These are phyloP conservation scores for Malaclemys terrapin DNA, from an alignment of 2,113 vertebrate genomes.

Conservation along the genomic window DNA sequence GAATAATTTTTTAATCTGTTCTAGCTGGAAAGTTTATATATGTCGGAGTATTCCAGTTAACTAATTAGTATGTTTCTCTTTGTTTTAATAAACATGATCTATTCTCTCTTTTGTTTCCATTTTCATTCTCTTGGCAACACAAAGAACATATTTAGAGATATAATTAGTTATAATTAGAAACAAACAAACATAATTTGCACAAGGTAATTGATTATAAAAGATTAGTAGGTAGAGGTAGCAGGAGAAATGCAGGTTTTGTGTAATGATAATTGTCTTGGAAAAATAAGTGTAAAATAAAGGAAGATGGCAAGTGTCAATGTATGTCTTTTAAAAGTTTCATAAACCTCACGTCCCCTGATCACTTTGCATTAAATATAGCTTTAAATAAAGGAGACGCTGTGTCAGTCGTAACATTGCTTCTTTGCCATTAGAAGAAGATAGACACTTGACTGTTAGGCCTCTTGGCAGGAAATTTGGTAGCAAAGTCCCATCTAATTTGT, in stretches of 20 bases:
- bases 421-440: slow-evolving; percentile 49
- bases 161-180: slow-evolving; percentile 84
- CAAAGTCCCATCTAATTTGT: slow-evolving; percentile 83
- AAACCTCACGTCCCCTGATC: slow-evolving; percentile 14
- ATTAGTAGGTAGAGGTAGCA: slow-evolving; percentile 58
- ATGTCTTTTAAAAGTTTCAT: slow-evolving; percentile 52
- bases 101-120: slow-evolving; percentile 63
- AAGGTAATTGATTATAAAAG: slow-evolving; percentile 71
- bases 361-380: slow-evolving; percentile 63
- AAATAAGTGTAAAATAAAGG: not conserved
- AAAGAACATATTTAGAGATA: slow-evolving; percentile 81
- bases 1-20: slow-evolving; percentile 64
- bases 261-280: slow-evolving; percentile 48
- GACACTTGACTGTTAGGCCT: slow-evolving; percentile 82
- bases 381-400: slow-evolving; percentile 63
- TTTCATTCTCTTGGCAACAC: slow-evolving; percentile 76
- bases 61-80: slow-evolving; percentile 81
- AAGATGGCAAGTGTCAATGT: not conserved
- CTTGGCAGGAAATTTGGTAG: slow-evolving; percentile 84
- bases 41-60: slow-evolving; percentile 67
- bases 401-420: slow-evolving; percentile 67
- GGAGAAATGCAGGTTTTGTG: slow-evolving; percentile 17
- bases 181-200: slow-evolving; percentile 79
- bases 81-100: slow-evolving; percentile 77
- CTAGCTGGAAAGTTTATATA: slow-evolving; percentile 74